Evolutionary conservation across 2,113 vertebrate genomes (phyloP), one percentile per base, ranked within the genome.

Genomic region (Lepisosteus osseus): DNA sequence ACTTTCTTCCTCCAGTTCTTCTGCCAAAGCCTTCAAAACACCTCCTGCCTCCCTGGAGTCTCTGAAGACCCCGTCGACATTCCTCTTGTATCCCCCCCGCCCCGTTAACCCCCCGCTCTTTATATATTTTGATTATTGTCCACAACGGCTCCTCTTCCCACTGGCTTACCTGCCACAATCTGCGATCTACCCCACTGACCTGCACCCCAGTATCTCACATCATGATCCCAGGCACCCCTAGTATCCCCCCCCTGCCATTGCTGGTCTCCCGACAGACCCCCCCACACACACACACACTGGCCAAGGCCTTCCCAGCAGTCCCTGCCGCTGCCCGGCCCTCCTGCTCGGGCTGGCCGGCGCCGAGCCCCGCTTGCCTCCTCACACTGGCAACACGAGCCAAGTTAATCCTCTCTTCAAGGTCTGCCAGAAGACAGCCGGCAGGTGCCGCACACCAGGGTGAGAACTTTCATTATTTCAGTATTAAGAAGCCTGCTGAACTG

Each of bases 81-180:
- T 78, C 75, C 79, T 67, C 72, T 68, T 71, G 68, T 73, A n/a
- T 65, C 54, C 74, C 71, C 70, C 66, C 7, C 40, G 54, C 65
- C 68, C 78, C 68, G 47, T 67, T 29, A 29, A 29, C 29, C 29
- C 29, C 29, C 29, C 29, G 1, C 29, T 29, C 29, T 66, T 74
- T 71, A 61, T 67, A 71, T 68, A 68, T 77, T 72, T 71, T 65
- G 56, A 71, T 59, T 64, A 56, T 67, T 79, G 66, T 7, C 17
- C 56, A 63, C 64, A 77, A 69, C 15, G 62, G 74, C 77, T 70
- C 41, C 40, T 68, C 74, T 76, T 83, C 77, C 81, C 75, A 77
- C 29, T 72, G 76, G 78, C 74, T 71, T 17, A 56, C 76, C 55
- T 74, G 43, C 29, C 68, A 68, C 63, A 1, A 5, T 51, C 66